These are phyloP conservation scores for Xestia sexstrigata DNA, from an alignment of 2,888 invertebrate species.

Conservation along the genomic window DNA sequence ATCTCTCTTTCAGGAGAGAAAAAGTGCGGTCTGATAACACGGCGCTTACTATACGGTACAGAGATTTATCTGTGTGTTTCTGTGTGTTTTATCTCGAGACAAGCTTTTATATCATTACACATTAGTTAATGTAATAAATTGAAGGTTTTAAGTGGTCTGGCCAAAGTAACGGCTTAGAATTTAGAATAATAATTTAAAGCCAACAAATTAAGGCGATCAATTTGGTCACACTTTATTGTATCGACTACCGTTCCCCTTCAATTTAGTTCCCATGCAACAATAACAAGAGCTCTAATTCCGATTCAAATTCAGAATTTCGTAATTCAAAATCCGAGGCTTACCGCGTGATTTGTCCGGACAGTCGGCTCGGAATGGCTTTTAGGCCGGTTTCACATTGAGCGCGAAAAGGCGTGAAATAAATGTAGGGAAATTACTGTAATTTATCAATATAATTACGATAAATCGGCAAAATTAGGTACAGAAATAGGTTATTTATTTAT, in stretches of 20 bases:
- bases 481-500: neutral
- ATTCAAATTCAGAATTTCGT: constrained; percentile 64
- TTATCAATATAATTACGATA: constrained; percentile 2
- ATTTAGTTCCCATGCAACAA: constrained; percentile 48
- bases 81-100: too few relatives aligned
- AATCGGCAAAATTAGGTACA: neutral
- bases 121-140: too few relatives aligned
- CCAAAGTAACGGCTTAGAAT: too few relatives aligned
- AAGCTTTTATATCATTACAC: too few relatives aligned
- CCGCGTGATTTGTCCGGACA: constrained; percentile 64
- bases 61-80: too few relatives aligned
- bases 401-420: constrained; percentile 17
- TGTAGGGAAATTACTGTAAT: constrained; percentile 12
- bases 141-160: too few relatives aligned
- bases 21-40: neutral
- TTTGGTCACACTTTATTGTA: constrained; percentile 7
- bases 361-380: constrained; percentile 56
- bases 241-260: constrained; percentile 3
- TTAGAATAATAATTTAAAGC: constrained; percentile 13
- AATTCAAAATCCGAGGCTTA: constrained; percentile 63
- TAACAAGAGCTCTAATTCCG: constrained; percentile 53
- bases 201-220: constrained; percentile 13
- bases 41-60: too few relatives aligned
- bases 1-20: neutral
- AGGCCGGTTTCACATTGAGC: constrained; percentile 37